These are phyloP conservation scores for Oreochromis mossambicus DNA, from an alignment of 2,797 vertebrate species.

Conservation along the genomic window DNA sequence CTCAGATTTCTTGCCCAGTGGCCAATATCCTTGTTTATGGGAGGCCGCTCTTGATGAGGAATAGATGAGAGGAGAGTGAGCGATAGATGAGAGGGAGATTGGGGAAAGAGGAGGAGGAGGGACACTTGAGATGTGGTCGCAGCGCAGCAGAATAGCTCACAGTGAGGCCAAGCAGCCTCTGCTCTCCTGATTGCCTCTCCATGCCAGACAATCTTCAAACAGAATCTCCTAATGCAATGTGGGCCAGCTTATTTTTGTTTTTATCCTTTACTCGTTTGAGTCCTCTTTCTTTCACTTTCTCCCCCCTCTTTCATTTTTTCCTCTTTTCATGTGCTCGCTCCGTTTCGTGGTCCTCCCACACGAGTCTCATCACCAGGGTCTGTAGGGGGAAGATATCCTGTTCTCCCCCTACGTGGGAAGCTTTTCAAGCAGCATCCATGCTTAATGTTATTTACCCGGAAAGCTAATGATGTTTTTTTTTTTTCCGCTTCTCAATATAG, in stretches of 20 bases:
- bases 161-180: conserved; percentile 37
- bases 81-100: conserved; percentile 21
- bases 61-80: conserved; percentile 45
- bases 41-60: conserved; percentile 46
- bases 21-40: conserved; percentile 40
- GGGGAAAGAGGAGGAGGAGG: neutral
- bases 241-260: conserved; percentile 54
- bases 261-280: conserved; percentile 21
- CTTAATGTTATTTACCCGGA: conserved; percentile 36
- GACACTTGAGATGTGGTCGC: conserved; percentile 48
- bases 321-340: conserved; percentile 34
- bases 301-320: conserved; percentile 12
- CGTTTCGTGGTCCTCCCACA: conserved; percentile 39
- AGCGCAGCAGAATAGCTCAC: conserved; percentile 35
- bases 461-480: conserved; percentile 52
- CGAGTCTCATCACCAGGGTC: conserved; percentile 45
- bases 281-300: neutral
- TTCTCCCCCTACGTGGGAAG: conserved; percentile 34
- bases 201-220: conserved; percentile 58
- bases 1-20: conserved; percentile 47
- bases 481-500: conserved; percentile 27
- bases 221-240: conserved; percentile 53
- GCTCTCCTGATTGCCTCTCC: conserved; percentile 58
- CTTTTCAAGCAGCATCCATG: conserved; percentile 34
- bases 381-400: conserved; percentile 44